These are phyloP conservation scores for Iselma pallidipennis DNA, from an alignment of 2,888 invertebrate genomes.

Conservation along the genomic window DNA sequence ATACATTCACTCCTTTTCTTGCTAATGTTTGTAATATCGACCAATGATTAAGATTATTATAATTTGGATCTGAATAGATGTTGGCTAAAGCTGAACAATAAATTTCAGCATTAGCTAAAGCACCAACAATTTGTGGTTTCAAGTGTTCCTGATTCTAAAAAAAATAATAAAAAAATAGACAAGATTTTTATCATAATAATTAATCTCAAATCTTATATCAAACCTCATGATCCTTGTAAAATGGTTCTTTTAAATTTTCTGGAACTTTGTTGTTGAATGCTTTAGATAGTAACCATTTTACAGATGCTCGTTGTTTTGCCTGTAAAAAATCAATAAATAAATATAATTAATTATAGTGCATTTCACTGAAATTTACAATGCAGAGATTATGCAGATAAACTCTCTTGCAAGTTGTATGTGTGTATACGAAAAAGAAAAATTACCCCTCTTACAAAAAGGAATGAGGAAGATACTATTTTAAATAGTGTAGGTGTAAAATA, in stretches of 20 bases:
- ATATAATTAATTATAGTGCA: neutral
- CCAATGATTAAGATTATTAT: conserved; percentile 94
- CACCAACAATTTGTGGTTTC: conserved; percentile 90
- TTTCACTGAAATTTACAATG: no score
- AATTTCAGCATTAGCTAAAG: conserved; percentile 90
- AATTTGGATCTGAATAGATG: conserved; percentile 95
- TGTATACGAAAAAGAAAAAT: neutral
- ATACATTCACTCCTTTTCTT: conserved; percentile 86
- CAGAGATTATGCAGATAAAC: no score
- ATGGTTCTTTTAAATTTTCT: conserved; percentile 89
- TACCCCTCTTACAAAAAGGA: neutral
- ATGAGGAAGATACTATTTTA: neutral
- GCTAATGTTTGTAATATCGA: conserved; percentile 92
- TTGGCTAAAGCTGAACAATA: conserved; percentile 93
- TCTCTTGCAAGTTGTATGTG: no score
- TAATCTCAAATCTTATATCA: neutral
- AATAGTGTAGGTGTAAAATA: neutral
- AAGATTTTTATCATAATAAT: no score
- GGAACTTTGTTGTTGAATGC: conserved; percentile 95
- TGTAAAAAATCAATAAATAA: conserved; percentile 61
- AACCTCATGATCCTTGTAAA: conserved; percentile 94
- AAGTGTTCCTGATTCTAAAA: conserved; percentile 88
- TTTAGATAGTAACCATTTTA: conserved; percentile 96
- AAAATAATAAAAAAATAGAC: no score
- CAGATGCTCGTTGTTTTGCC: conserved; percentile 95